phyloP scores from a whole-genome alignment of 2,888 invertebrate genomes.

The Xestia rhomboidea region DNA sequence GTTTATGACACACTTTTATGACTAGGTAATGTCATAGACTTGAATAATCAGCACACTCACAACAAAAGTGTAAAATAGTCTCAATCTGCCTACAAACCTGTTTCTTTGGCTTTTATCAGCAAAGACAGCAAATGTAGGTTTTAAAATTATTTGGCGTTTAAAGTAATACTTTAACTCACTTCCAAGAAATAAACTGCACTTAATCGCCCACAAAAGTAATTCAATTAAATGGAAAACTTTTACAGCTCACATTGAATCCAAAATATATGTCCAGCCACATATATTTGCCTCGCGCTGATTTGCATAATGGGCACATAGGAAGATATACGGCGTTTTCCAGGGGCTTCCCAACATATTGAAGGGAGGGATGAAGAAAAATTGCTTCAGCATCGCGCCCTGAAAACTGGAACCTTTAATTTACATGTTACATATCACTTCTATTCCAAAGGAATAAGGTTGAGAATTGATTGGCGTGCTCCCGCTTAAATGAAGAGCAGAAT shows the following conservation, averaged over 20 bases:
- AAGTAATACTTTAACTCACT: conserved; percentile 28
- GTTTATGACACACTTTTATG: background rate
- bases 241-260: conserved; percentile 51
- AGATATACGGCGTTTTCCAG: conserved; percentile 83
- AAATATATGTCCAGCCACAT: conserved; percentile 71
- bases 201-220: conserved; percentile 56
- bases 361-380: conserved; percentile 84
- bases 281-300: conserved; percentile 75
- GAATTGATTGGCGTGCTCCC: conserved; percentile 51
- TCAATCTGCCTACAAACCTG: background rate
- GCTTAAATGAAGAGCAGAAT: conserved; percentile 65
- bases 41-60: background rate
- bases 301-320: conserved; percentile 83
- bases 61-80: background rate
- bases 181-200: conserved; percentile 49
- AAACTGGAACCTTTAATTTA: conserved; percentile 82
- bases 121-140: background rate
- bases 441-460: conserved; percentile 57
- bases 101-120: background rate
- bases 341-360: conserved; percentile 85
- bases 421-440: conserved; percentile 61
- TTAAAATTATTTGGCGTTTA: conserved; percentile 15
- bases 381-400: conserved; percentile 78
- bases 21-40: background rate
- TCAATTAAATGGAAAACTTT: conserved; percentile 60